phyloP scores from a whole-genome alignment of 1,140 invertebrate species.

The Maconellicoccus hirsutus region DNA sequence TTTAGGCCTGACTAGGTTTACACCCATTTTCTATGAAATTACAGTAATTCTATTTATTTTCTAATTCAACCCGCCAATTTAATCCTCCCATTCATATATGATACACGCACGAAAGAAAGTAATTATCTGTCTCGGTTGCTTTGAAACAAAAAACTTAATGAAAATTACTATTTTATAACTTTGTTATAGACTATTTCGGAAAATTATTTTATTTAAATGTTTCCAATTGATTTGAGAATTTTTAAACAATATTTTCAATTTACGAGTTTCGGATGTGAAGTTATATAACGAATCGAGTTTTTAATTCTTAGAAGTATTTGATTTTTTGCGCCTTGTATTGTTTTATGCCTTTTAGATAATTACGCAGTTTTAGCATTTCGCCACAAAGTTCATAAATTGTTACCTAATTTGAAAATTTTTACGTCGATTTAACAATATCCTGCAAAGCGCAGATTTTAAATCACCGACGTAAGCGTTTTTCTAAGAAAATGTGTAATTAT shows the following conservation, averaged over 20 bases:
- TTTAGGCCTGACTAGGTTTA: not conserved
- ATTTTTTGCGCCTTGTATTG: too few relatives aligned
- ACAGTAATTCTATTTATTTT: slow-evolving; percentile 10
- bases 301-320: too few relatives aligned
- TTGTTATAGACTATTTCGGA: too few relatives aligned
- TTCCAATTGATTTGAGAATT: not conserved
- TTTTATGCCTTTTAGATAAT: too few relatives aligned
- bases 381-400: not conserved
- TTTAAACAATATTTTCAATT: too few relatives aligned
- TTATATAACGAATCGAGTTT: too few relatives aligned
- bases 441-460: too few relatives aligned
- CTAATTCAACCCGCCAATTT: not conserved
- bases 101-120: not conserved
- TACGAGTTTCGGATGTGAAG: too few relatives aligned
- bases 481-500: not conserved
- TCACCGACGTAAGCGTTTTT: not conserved
- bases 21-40: not conserved
- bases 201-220: too few relatives aligned
- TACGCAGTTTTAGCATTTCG: too few relatives aligned
- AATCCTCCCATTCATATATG: not conserved
- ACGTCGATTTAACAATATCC: not conserved
- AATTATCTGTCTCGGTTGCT: slow-evolving; percentile 1
- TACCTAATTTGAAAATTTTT: not conserved
- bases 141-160: not conserved
- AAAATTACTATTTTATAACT: not conserved